These are phyloP conservation scores for Vanessa atalanta DNA, from an alignment of 1,140 invertebrate species.

Conservation along the genomic window DNA sequence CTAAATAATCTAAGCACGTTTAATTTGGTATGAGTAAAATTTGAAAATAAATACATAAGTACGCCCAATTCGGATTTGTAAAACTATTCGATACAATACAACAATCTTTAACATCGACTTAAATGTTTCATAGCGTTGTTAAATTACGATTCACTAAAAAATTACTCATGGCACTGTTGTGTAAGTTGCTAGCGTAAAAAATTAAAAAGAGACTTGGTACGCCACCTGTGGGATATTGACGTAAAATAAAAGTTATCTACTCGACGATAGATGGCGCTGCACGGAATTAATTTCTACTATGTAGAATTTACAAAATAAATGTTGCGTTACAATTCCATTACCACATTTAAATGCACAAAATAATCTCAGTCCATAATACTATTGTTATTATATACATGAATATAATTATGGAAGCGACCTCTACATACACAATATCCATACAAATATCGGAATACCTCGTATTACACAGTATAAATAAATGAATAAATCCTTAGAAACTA, in stretches of 20 bases:
- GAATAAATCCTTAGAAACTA: constrained; percentile 69
- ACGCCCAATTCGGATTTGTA: constrained; percentile 16
- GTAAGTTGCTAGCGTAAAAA: constrained; percentile 47
- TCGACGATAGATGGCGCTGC: constrained; percentile 54
- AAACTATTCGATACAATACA: constrained; percentile 10
- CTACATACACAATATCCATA: constrained; percentile 66
- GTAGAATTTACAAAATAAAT: constrained; percentile 17
- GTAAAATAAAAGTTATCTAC: constrained; percentile 12
- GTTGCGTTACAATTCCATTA: constrained; percentile 36
- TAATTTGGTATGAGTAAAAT: constrained; percentile 32
- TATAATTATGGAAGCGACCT: constrained; percentile 63
- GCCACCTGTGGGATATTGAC: constrained; percentile 42
- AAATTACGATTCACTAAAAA: constrained; percentile 25
- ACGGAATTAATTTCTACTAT: constrained; percentile 25
- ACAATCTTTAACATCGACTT: constrained; percentile 13
- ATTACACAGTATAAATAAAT: constrained; percentile 78
- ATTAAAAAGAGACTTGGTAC: constrained; percentile 33
- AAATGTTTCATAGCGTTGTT: constrained; percentile 2
- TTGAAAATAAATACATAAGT: constrained; percentile 35
- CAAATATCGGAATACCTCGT: constrained; percentile 77
- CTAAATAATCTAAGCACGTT: not conserved
- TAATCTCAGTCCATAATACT: constrained; percentile 77
- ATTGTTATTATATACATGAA: constrained; percentile 68
- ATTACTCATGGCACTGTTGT: constrained; percentile 63
- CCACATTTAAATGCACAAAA: constrained; percentile 72